phyloP scores from a whole-genome alignment of 2,797 vertebrate genomes.

The Gila robusta region DNA sequence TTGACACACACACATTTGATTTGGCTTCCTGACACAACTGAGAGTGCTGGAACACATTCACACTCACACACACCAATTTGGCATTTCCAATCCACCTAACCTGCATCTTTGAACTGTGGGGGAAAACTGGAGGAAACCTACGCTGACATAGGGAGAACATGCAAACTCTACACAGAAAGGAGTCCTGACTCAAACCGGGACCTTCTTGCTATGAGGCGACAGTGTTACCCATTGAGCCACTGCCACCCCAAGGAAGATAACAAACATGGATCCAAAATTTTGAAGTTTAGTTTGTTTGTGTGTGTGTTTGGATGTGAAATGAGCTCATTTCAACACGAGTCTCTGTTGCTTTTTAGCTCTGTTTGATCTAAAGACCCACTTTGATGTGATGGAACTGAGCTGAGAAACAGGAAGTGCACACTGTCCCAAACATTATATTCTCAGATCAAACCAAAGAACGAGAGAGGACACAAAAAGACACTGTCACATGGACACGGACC shows the following conservation, averaged over 20 bases:
- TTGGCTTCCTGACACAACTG: no score
- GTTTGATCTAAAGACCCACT: slow-evolving; percentile 37
- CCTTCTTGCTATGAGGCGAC: no score
- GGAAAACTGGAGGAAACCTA: no score
- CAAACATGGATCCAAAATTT: neutral
- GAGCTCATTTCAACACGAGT: slow-evolving; percentile 20
- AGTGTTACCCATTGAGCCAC: no score
- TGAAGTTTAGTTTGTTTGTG: neutral
- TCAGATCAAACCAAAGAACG: slow-evolving; percentile 48
- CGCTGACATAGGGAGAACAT: no score
- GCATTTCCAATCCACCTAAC: no score
- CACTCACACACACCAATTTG: no score
- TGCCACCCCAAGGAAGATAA: neutral
- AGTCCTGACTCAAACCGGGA: no score
- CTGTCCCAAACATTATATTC: slow-evolving; percentile 59
- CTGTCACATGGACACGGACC: neutral
- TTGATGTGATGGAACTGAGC: slow-evolving; percentile 65
- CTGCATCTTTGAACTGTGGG: no score
- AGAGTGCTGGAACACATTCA: no score
- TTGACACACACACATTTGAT: no score
- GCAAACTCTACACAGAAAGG: no score
- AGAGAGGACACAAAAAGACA: slow-evolving; percentile 2
- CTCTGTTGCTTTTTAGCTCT: slow-evolving; percentile 62
- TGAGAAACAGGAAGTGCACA: slow-evolving; percentile 68
- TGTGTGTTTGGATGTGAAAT: slow-evolving; percentile 13